These are phyloP conservation scores for Noctua fimbriata DNA, from an alignment of 2,888 invertebrate genomes.

Conservation along the genomic window DNA sequence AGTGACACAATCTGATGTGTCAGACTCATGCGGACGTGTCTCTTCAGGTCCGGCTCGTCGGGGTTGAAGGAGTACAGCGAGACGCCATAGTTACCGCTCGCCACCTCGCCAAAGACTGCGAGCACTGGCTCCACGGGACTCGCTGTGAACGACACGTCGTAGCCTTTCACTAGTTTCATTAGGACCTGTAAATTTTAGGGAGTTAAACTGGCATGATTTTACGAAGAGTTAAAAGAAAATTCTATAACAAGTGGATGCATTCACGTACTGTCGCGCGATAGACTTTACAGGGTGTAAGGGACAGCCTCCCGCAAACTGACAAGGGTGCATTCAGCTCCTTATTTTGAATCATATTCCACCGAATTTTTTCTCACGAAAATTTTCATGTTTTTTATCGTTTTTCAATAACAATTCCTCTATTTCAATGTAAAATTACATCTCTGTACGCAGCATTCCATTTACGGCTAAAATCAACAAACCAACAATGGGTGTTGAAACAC, in stretches of 20 bases:
- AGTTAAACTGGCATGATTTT: background rate
- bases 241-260: background rate
- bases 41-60: slow-evolving; percentile 49
- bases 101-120: slow-evolving; percentile 78
- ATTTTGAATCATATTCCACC: no score
- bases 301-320: no score
- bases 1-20: slow-evolving; percentile 85
- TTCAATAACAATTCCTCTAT: no score
- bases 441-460: no score
- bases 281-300: no score
- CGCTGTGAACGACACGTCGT: slow-evolving; percentile 79
- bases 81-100: slow-evolving; percentile 80
- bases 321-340: no score
- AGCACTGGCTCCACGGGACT: slow-evolving; percentile 83
- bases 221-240: background rate
- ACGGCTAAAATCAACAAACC: no score
- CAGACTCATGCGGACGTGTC: slow-evolving; percentile 74
- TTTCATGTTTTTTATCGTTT: no score
- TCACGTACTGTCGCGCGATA: background rate
- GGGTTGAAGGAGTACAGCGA: slow-evolving; percentile 69
- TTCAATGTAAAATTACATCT: no score
- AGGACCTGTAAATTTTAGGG: slow-evolving; percentile 71
- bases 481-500: no score
- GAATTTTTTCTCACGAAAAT: no score
- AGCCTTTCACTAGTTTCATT: slow-evolving; percentile 76